These are phyloP conservation scores for Pandion haliaetus DNA, from an alignment of 2,113 vertebrate genomes.

Conservation along the genomic window DNA sequence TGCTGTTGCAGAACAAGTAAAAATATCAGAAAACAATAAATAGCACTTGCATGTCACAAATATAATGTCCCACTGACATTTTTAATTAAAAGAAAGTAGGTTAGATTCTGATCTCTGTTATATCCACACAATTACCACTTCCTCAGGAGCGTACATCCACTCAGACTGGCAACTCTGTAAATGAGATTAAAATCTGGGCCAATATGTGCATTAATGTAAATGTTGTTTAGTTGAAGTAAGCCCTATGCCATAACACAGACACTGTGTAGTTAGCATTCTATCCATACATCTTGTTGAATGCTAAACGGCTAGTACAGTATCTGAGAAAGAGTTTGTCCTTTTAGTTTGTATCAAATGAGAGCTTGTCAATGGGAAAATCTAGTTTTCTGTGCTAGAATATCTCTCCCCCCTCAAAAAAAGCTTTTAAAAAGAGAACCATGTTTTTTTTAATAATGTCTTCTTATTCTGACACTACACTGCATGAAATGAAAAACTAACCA, in stretches of 20 bases:
- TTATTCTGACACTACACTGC: background rate
- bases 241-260: background rate
- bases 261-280: background rate
- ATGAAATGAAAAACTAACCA: background rate
- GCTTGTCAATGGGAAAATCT: background rate
- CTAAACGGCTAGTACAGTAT: background rate
- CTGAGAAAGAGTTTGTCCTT: background rate
- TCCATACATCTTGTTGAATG: background rate
- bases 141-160: background rate
- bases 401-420: background rate
- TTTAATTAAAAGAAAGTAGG: background rate
- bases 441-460: background rate
- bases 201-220: background rate
- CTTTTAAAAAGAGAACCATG: background rate
- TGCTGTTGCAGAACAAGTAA: background rate
- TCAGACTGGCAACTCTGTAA: background rate
- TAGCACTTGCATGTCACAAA: background rate
- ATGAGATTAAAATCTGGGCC: background rate
- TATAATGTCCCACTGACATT: background rate
- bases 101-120: background rate
- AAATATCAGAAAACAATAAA: background rate
- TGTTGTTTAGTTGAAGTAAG: background rate
- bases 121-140: background rate
- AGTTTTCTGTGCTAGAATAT: background rate
- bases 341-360: background rate